Evolutionary conservation across 2,888 invertebrate genomes (phyloP), one percentile per base, ranked within the genome.

Genomic region (Sminthurinus aureus): DNA sequence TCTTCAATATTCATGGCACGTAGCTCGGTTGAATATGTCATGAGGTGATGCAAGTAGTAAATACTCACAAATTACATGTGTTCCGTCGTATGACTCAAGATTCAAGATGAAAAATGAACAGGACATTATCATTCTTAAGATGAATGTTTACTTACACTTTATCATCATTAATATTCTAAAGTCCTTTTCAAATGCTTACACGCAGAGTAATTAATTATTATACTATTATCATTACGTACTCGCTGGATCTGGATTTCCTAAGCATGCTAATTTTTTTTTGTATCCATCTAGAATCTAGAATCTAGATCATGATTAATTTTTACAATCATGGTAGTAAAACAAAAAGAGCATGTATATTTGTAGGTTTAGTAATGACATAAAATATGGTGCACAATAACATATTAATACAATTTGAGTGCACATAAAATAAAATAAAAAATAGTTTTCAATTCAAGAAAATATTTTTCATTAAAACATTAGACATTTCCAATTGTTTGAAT

Each of bases 11-110:
- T 71, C 71, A 24, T 24, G 71, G 71, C 71, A 71, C 71, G 71
- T 71, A 22, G 24, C 15, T 24, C 71, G 26, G 24, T 24, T 71
- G 71, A 26, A 75, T 69, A 69, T 75, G 75, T 75, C 75, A 75
- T 50, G 20, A 75, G 75, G 75, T 75, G 75, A 75, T 75, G 75
- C n/a, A 51, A 75, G 75, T 51, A 75, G 51, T 51, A 69, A 24
- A 20, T 67, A 69, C 69, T 24, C 50, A 74, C 74, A 50, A 38
- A 26, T 38, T 74, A 52, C 20, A 75, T 50, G 75, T 51, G 38
- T 38, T 38, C 38, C 38, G 1, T 38, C 6, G 38, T 38, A 38
- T 38, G 26, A 22, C 3, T 38, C 26, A 51, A 51, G 51, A 75
- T 75, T 38, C 26, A 51, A 51, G 51, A 75, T 75, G 75, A 75